Percentiles rank a stretch among this genome's conserved stretches.
Evolutionary conservation across 30 jellyfish, hydroid and myxozoan genomes (phyloP).

Genomic region (Turritopsis dohrnii): DNA sequence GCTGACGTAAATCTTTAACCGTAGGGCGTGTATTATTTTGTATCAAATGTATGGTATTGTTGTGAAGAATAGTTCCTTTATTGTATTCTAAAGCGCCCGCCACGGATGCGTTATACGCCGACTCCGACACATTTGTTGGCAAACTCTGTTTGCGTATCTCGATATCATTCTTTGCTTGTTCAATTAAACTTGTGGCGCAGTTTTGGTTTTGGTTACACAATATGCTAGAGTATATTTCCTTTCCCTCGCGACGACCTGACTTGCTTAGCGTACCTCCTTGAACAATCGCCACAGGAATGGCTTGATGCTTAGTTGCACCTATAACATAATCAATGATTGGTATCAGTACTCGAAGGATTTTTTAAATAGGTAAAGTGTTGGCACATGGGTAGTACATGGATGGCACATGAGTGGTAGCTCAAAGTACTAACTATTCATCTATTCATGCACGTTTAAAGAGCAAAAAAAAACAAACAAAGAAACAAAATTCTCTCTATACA

Average conservation of each 20-base stretch:
- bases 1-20: not conserved
- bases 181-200: not conserved
- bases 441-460: no score
- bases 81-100: slow-evolving; percentile 35
- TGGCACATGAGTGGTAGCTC: no score
- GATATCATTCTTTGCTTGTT: slow-evolving; percentile 26
- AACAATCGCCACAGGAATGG: slow-evolving; percentile 87
- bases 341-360: no score
- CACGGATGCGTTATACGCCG: slow-evolving; percentile 37
- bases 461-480: no score
- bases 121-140: slow-evolving; percentile 19
- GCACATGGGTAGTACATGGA: no score
- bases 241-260: not conserved
- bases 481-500: no score
- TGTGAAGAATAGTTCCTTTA: slow-evolving; percentile 32
- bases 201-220: not conserved
- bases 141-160: slow-evolving; percentile 2
- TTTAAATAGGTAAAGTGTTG: no score
- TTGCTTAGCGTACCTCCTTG: slow-evolving; percentile 48
- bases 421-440: no score
- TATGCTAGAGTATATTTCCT: not conserved
- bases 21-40: not conserved
- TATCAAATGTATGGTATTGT: slow-evolving; percentile 38
- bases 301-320: slow-evolving; percentile 54
- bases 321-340: no score